Evolutionary conservation across 2,888 invertebrate species (phyloP).

Genomic region (Ceraclea dissimilis): DNA sequence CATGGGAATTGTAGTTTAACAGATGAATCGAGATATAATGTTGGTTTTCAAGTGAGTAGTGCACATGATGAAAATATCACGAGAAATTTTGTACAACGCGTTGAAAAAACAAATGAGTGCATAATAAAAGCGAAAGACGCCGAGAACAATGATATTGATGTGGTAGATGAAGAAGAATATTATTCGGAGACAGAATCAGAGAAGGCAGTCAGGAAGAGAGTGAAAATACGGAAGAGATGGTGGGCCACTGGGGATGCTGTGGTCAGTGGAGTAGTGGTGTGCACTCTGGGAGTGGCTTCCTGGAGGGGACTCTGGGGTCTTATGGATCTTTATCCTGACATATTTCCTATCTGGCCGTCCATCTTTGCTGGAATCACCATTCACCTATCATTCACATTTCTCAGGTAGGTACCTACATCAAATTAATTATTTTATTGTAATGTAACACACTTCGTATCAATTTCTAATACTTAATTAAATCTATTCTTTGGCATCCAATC

Average conservation of each 20-base stretch:
- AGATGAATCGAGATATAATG: no score
- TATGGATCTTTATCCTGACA: conserved; percentile 39
- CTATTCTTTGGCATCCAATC: no score
- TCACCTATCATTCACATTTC: conserved; percentile 49
- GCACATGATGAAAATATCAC: no score
- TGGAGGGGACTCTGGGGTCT: conserved; percentile 51
- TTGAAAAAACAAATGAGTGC: no score
- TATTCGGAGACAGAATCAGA: background rate
- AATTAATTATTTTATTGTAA: no score
- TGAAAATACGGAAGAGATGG: conserved; percentile 14
- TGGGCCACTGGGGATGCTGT: conserved; percentile 20
- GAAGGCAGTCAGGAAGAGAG: conserved; percentile 5
- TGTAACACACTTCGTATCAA: no score
- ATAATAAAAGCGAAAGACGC: no score
- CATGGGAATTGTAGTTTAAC: no score
- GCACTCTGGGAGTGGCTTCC: conserved; percentile 44
- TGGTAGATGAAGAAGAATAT: background rate
- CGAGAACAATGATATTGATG: no score
- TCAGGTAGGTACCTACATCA: conserved; percentile 39
- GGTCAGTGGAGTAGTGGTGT: conserved; percentile 38
- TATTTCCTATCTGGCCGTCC: conserved; percentile 45
- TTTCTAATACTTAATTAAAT: no score
- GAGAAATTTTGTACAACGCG: no score
- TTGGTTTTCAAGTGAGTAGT: no score
- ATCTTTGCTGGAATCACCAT: conserved; percentile 47